Evolutionary conservation across 2,113 vertebrate species (phyloP).

Genomic region (Platichthys flesus): DNA sequence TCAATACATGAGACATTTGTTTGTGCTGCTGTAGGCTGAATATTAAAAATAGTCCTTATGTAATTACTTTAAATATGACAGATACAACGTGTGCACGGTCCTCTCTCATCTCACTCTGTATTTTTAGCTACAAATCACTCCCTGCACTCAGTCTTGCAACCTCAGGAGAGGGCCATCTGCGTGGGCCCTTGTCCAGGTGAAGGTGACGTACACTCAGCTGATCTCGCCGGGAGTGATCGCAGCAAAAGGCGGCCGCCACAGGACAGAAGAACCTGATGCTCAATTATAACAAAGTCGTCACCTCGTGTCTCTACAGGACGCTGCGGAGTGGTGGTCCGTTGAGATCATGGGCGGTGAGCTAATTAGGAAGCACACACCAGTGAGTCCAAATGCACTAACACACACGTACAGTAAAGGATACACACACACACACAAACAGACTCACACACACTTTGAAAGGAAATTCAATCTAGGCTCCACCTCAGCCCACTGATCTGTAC

Average conservation of each 20-base stretch:
- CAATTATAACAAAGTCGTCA: slow-evolving; percentile 43
- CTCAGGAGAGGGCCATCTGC: slow-evolving; percentile 69
- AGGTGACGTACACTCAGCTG: slow-evolving; percentile 54
- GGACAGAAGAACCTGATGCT: slow-evolving; percentile 24
- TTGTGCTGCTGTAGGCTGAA: neutral
- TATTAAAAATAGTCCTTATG: slow-evolving; percentile 8
- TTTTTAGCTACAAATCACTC: slow-evolving; percentile 64
- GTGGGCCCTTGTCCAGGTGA: slow-evolving; percentile 57
- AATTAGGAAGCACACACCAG: slow-evolving; percentile 44
- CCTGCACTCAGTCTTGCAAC: slow-evolving; percentile 24
- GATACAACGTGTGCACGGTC: slow-evolving; percentile 1
- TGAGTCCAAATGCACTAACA: slow-evolving; percentile 18
- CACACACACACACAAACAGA: slow-evolving; percentile 13
- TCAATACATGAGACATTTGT: neutral
- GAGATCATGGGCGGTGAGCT: slow-evolving; percentile 31
- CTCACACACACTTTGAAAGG: slow-evolving; percentile 38
- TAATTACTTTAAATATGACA: slow-evolving; percentile 24
- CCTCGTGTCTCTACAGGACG: slow-evolving; percentile 35
- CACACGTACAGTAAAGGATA: slow-evolving; percentile 33
- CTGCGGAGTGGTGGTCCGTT: slow-evolving; percentile 35
- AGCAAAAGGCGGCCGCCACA: slow-evolving; percentile 31
- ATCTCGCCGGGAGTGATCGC: slow-evolving; percentile 25
- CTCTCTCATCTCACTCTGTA: slow-evolving; percentile 27
- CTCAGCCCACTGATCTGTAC: slow-evolving; percentile 59
- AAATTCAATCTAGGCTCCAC: slow-evolving; percentile 66